Percentiles rank a stretch among this genome's conserved stretches.
These are phyloP conservation scores for Sinocyclocheilus grahami DNA, from an alignment of 2,113 vertebrate genomes.

Conservation along the genomic window DNA sequence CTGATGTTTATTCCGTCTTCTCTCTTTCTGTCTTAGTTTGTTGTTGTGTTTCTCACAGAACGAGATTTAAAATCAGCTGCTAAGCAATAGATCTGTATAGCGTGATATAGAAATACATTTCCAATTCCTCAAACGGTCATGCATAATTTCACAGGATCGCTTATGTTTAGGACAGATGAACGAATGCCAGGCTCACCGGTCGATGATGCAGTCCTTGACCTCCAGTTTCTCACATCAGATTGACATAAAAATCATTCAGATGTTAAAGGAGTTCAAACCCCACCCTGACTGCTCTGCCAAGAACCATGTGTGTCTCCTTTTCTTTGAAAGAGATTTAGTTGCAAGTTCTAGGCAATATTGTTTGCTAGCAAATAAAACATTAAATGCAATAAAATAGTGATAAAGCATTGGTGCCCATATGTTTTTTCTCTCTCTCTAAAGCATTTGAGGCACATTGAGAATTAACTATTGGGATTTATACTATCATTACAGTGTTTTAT, in stretches of 20 bases:
- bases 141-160: neutral
- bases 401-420: neutral
- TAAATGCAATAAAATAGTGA: neutral
- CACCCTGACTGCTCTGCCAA: neutral
- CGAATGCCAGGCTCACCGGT: neutral
- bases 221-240: neutral
- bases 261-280: neutral
- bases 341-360: neutral
- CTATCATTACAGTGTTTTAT: too few relatives aligned
- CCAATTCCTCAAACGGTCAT: neutral
- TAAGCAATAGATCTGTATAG: neutral
- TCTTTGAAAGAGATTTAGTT: neutral
- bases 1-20: neutral
- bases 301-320: neutral
- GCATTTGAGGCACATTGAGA: too few relatives aligned
- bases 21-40: neutral
- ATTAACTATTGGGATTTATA: too few relatives aligned
- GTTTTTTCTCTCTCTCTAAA: neutral
- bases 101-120: neutral
- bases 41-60: neutral
- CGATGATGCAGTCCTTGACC: conserved; percentile 27
- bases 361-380: neutral
- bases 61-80: neutral
- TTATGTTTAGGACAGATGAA: neutral
- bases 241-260: conserved; percentile 16